A percentile compares a stretch with the other conserved stretches of the same genome.
These are phyloP conservation scores for Mandrillus leucophaeus DNA, from an alignment of 2,113 vertebrate species.

Conservation along the genomic window DNA sequence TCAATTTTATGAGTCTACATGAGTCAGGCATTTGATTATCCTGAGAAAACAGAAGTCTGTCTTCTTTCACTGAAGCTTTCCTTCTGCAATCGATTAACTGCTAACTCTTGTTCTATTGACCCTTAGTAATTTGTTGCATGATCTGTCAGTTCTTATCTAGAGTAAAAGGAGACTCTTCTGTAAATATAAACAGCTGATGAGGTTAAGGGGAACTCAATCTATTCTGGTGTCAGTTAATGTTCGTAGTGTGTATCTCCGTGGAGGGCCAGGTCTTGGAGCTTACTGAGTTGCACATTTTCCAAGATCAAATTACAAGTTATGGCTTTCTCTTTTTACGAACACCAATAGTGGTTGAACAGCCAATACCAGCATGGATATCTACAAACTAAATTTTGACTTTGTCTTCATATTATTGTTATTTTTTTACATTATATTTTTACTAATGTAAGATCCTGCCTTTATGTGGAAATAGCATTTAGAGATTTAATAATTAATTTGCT, in stretches of 20 bases:
- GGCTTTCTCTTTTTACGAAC: background rate
- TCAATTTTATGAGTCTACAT: slow-evolving; percentile 82
- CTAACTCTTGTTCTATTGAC: slow-evolving; percentile 82
- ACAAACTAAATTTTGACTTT: slow-evolving; percentile 39
- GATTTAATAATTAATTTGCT: background rate
- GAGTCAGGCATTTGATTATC: slow-evolving; percentile 82
- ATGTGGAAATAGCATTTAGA: background rate
- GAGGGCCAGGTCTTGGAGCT: background rate
- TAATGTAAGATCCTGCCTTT: background rate
- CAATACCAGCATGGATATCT: background rate
- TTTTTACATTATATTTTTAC: background rate
- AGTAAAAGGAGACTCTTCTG: slow-evolving; percentile 40
- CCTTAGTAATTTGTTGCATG: slow-evolving; percentile 82
- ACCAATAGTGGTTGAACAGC: background rate
- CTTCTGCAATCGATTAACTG: slow-evolving; percentile 82
- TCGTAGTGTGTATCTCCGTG: background rate
- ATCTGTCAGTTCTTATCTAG: slow-evolving; percentile 81
- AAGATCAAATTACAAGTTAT: slow-evolving; percentile 2
- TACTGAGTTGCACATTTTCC: slow-evolving; percentile 3
- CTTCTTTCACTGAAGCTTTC: slow-evolving; percentile 75
- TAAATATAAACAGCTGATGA: slow-evolving; percentile 77
- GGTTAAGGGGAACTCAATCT: slow-evolving; percentile 48
- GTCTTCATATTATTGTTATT: background rate
- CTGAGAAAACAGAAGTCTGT: slow-evolving; percentile 82
- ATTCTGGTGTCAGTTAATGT: slow-evolving; percentile 62